Evolutionary conservation across 2,888 invertebrate genomes (phyloP), one percentile per base, ranked within the genome.

Genomic region (Syrista parreyssii): DNA sequence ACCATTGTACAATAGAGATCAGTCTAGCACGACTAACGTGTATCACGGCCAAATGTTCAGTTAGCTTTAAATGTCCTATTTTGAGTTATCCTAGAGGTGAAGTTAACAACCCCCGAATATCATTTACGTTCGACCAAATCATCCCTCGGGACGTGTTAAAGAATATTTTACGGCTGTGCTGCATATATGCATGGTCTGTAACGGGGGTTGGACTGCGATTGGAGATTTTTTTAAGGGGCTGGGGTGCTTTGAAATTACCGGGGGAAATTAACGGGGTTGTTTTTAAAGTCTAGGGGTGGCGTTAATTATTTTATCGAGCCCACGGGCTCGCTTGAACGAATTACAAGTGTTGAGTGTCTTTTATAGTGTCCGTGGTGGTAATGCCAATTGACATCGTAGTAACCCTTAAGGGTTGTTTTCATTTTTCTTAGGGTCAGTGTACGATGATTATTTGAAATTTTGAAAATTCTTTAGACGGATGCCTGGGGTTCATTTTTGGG

Each of bases 1-100:
- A 23, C 55, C 55, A 55, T 2, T 55, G 55, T 55, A 55, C 23
- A 55, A 55, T 73, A 34, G 83, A 87, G 87, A 89, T 87, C 88
- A 85, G 83, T 86, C 86, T 88, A 86, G 86, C 89, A 89, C 86
- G 88, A 85, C 89, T 89, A 89, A 89, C 89, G 89, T 86, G 84
- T 84, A 84, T 84, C 86, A 83, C 79, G 86, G 86, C 89, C 89
- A 89, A 89, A 89, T 89, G 89, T 89, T 89, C 89, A 81, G 85
- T 82, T 84, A 83, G 86, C 88, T 89, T 89, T 88, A 86, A 89
- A 89, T 88, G 88, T 82, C 71, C 55, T 55, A 55, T 55, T 55
- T 55, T 55, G 55, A 55, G 55, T 55, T 55, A 55, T 23, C 55
- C 23, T 55, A 23, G 23, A 55, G 82, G 82, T 84, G 78, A 82